Conservation (phyloP, 2,888 invertebrate genomes). For the Epinotia brunnichana region DNA sequence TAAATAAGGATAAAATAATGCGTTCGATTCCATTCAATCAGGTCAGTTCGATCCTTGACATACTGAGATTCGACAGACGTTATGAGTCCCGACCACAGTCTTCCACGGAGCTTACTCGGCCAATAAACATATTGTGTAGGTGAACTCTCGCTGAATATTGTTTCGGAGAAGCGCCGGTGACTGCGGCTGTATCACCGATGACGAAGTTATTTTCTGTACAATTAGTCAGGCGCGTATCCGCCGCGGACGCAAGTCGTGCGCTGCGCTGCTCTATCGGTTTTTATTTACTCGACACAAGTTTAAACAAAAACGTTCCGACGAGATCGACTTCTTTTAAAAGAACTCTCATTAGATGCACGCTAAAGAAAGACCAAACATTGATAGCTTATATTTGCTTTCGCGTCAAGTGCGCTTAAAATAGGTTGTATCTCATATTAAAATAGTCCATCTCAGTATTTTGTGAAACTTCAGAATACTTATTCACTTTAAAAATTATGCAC, state of each 20-base stretch:
- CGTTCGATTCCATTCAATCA: conserved; percentile 2
- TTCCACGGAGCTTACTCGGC: conserved; percentile 19
- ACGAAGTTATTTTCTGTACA: conserved; percentile 82
- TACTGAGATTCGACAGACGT: conserved; percentile 21
- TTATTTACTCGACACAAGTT: conserved; percentile 45
- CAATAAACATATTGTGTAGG: conserved; percentile 34
- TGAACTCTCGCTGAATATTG: conserved; percentile 58
- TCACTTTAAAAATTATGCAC: neutral
- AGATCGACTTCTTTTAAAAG: conserved; percentile 3
- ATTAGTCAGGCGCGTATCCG: conserved; percentile 83
- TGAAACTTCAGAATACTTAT: conserved; percentile 25
- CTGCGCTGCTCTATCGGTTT: conserved; percentile 48
- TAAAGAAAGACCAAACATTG: conserved; percentile 30
- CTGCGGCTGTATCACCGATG: conserved; percentile 78
- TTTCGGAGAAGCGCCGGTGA: conserved; percentile 78
- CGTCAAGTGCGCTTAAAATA: conserved; percentile 30
- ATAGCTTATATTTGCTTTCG: conserved; percentile 27
- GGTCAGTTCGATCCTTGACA: conserved; percentile 32
- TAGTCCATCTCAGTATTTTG: conserved; percentile 15
- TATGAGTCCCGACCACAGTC: conserved; percentile 9
- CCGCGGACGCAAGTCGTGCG: conserved; percentile 69
- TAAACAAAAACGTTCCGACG: conserved; percentile 46
- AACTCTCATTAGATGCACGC: conserved; percentile 8
- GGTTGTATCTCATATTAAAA: conserved; percentile 29
- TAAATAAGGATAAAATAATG: conserved; percentile 20